These are phyloP conservation scores for Cryptoprocta ferox DNA, from an alignment of 2,797 vertebrate genomes.

Conservation along the genomic window DNA sequence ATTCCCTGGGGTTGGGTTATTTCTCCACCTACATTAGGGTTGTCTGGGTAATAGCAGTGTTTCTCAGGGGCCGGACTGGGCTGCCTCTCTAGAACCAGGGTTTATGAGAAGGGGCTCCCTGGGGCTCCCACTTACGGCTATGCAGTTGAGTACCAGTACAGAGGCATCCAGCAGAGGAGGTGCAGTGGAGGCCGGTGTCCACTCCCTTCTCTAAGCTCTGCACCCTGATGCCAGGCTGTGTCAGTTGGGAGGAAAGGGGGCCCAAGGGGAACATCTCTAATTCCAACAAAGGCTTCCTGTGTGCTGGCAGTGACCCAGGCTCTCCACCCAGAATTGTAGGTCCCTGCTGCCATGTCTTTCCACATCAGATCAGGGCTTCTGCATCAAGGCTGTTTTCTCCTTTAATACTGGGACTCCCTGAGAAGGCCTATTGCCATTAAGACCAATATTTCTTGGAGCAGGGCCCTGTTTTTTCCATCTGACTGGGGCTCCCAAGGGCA, in stretches of 20 bases:
- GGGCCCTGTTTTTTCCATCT: slow-evolving; percentile 26
- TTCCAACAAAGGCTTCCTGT: neutral
- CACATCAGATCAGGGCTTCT: neutral
- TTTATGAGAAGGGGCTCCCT: neutral
- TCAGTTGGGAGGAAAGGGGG: neutral
- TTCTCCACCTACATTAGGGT: neutral
- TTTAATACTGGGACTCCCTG: neutral
- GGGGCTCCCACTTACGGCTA: neutral
- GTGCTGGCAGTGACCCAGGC: neutral
- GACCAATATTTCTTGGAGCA: neutral
- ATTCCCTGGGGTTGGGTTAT: neutral
- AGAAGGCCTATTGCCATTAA: neutral
- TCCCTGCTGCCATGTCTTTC: neutral
- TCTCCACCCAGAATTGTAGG: neutral
- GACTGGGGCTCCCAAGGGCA: neutral
- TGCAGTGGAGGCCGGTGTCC: neutral
- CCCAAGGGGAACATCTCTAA: neutral
- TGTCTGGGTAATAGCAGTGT: neutral
- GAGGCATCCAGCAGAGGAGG: neutral
- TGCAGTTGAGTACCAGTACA: neutral
- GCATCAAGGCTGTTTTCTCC: neutral
- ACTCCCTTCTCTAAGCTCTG: neutral
- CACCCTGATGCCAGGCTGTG: neutral
- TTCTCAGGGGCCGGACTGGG: neutral
- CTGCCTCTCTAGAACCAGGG: neutral